Evolutionary conservation across 1,140 invertebrate species (phyloP).

Genomic region (Aphaenogaster ashmeadi): DNA sequence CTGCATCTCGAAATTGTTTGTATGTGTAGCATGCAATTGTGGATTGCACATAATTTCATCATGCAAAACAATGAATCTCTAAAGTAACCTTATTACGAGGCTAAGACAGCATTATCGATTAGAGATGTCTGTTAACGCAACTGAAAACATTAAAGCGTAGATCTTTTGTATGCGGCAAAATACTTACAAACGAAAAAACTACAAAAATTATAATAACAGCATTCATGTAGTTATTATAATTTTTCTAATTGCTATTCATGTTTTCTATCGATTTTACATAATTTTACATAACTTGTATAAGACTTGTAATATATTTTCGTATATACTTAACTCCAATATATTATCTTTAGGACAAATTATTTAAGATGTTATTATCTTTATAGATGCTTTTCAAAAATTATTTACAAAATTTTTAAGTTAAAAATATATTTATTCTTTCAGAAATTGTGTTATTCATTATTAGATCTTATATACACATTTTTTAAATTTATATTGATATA

Average conservation of each 20-base stretch:
- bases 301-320: background rate
- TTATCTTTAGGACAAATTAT: background rate
- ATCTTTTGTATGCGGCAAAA: background rate
- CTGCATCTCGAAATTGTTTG: background rate
- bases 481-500: slow-evolving; percentile 5
- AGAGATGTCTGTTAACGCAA: background rate
- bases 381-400: background rate
- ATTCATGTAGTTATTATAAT: background rate
- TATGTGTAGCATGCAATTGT: background rate
- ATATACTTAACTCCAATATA: background rate
- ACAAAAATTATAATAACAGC: background rate
- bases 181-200: background rate
- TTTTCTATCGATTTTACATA: background rate
- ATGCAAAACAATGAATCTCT: slow-evolving; percentile 40
- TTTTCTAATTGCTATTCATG: background rate
- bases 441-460: background rate
- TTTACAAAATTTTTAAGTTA: slow-evolving; percentile 1
- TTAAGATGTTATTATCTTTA: background rate
- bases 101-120: slow-evolving; percentile 41
- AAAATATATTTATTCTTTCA: background rate
- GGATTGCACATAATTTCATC: background rate
- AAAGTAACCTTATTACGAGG: slow-evolving; percentile 12
- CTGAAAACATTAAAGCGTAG: background rate
- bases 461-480: background rate
- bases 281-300: background rate